Evolutionary conservation across 2,113 vertebrate species (phyloP), one percentile per base, ranked within the genome.

Genomic region (Cheirogaleus medius): DNA sequence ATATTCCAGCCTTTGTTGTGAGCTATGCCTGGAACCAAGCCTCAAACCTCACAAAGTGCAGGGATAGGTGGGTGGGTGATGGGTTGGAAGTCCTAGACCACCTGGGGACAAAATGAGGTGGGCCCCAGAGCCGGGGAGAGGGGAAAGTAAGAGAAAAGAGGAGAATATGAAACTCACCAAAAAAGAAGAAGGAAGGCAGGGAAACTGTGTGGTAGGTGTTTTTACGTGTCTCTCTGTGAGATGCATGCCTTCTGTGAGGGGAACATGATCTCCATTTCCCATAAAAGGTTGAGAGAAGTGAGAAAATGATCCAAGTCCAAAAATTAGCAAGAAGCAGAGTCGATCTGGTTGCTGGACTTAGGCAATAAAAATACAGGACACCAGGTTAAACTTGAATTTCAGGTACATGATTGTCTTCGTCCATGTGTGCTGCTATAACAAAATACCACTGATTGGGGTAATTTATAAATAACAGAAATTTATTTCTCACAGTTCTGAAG

Each of bases 381-480:
- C 32, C 39, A 32, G 60, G 44, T 63, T 94, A 85, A 44, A 77
- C 91, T 69, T 93, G 76, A 94, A 94, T 87, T 92, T 84, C 25
- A 87, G 39, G 39, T 47, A 69, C 94, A 74, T 77, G 68, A 90
- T 11, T 34, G 0, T 42, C 32, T 58, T 58, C 17, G 27, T 84
- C 42, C 42, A 66, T 90, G 37, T 84, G 87, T 68, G 23, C 69
- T 29, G 29, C 37, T 66, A 18, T 76, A 54, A 77, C 39, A 68
- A n/a, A 82, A 76, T 76, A 12, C 25, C 34, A 34, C 60, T 27
- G 60, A 49, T 14, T 13, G 11, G 42, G 52, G 39, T 60, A 95
- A 91, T 91, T 69, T n/a, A 42, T 78, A 69, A 73, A 44, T 63
- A 66, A 52, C 25, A 34, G 71, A 49, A 39, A 25, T 69, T 42